Conservation (phyloP, 2,797 vertebrate species). For the Tinamus major region DNA sequence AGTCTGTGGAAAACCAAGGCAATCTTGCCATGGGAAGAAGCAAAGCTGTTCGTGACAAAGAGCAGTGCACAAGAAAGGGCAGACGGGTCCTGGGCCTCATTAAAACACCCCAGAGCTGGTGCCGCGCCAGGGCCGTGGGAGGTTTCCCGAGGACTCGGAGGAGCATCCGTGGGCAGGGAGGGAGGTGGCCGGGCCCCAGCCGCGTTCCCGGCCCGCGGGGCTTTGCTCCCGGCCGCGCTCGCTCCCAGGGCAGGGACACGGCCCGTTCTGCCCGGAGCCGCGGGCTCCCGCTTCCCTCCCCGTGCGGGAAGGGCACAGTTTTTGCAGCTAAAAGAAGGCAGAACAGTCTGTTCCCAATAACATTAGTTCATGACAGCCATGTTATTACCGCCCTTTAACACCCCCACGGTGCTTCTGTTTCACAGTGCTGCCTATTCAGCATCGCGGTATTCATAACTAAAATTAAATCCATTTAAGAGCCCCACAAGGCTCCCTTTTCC, state of each 20-base stretch:
- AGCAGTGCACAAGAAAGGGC: background rate
- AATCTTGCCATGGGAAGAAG: background rate
- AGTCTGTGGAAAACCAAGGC: background rate
- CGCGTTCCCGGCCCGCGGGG: background rate
- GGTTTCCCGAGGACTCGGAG: background rate
- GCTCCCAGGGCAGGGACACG: background rate
- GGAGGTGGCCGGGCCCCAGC: background rate
- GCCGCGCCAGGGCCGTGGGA: background rate
- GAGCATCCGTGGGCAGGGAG: background rate
- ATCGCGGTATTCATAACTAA: slow-evolving; percentile 11
- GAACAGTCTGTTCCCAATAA: slow-evolving; percentile 66
- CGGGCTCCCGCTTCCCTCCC: background rate
- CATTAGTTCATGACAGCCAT: slow-evolving; percentile 67
- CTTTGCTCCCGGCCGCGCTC: background rate
- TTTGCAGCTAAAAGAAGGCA: slow-evolving; percentile 7
- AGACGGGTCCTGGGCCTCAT: background rate
- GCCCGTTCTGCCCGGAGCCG: background rate
- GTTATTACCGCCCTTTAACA: slow-evolving; percentile 70
- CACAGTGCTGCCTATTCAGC: slow-evolving; percentile 41
- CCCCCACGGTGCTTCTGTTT: slow-evolving; percentile 71
- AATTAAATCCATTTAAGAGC: slow-evolving; percentile 30
- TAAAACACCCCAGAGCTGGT: background rate
- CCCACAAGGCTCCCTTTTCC: slow-evolving; percentile 8
- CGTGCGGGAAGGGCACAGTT: background rate
- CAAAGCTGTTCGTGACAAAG: background rate